Conservation (phyloP, 2,888 invertebrate species). For the Ennomos quercinarius region DNA sequence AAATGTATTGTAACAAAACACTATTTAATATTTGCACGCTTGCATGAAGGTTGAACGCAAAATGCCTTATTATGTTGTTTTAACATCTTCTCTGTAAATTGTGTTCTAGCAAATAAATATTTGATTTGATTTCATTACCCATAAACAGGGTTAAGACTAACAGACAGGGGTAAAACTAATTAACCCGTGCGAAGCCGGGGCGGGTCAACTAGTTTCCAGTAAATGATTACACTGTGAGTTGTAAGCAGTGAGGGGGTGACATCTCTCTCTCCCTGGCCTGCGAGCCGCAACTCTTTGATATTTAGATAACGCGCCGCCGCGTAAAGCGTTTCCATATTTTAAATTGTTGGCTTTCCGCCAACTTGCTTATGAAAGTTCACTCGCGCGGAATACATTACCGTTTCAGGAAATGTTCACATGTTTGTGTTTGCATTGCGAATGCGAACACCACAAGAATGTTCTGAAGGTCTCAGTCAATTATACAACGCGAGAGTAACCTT, state of each 20-base stretch:
- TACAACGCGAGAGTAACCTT: background rate
- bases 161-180: background rate
- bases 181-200: no score
- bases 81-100: no score
- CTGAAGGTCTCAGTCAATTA: background rate
- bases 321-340: slow-evolving; percentile 18
- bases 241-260: no score
- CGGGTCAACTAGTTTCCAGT: no score
- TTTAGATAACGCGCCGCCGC: slow-evolving; percentile 14
- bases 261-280: no score
- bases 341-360: slow-evolving; percentile 15
- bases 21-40: no score
- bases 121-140: no score
- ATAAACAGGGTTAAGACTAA: background rate
- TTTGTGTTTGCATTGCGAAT: slow-evolving; percentile 1
- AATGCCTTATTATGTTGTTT: no score
- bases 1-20: no score
- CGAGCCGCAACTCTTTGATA: slow-evolving; percentile 14
- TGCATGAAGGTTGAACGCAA: no score
- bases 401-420: slow-evolving; percentile 5
- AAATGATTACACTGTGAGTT: no score
- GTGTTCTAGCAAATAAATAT: no score
- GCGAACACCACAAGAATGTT: background rate
- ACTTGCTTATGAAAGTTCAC: slow-evolving; percentile 17
- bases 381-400: slow-evolving; percentile 16